These are phyloP conservation scores for Aepyceros melampus DNA, from an alignment of 2,113 vertebrate species.

Conservation along the genomic window DNA sequence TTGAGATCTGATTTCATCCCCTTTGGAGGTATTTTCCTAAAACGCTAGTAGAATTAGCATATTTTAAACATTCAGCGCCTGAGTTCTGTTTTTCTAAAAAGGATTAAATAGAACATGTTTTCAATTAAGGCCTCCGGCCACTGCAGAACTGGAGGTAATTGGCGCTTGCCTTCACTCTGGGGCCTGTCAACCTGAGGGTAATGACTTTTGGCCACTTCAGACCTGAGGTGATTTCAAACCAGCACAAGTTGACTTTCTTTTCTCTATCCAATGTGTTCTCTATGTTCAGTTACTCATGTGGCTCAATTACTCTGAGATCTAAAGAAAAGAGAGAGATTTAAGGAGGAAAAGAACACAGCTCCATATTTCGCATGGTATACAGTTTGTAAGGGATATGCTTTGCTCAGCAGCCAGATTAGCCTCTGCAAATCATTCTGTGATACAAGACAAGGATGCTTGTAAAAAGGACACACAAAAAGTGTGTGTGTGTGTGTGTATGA, in stretches of 20 bases:
- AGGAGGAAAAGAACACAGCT: neutral
- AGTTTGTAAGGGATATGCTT: neutral
- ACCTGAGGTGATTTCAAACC: neutral
- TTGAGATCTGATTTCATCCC: neutral
- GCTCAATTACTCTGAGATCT: neutral
- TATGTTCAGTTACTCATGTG: neutral
- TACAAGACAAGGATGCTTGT: neutral
- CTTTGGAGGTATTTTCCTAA: neutral
- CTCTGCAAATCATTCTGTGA: neutral
- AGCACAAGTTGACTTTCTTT: neutral
- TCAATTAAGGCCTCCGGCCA: neutral
- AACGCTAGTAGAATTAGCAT: neutral
- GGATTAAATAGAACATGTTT: neutral
- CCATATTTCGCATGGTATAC: neutral
- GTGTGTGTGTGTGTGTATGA: neutral
- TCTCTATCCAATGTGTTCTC: neutral
- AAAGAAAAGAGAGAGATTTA: neutral
- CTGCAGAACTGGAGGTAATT: neutral
- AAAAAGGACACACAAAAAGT: neutral
- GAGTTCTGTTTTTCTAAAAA: neutral
- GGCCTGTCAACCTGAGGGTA: neutral
- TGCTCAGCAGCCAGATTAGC: neutral
- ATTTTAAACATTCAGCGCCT: neutral
- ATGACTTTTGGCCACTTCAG: neutral
- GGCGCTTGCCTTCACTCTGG: neutral